Evolutionary conservation across 2,113 vertebrate species (phyloP), one percentile per base, ranked within the genome.

Genomic region (Malaclemys terrapin): DNA sequence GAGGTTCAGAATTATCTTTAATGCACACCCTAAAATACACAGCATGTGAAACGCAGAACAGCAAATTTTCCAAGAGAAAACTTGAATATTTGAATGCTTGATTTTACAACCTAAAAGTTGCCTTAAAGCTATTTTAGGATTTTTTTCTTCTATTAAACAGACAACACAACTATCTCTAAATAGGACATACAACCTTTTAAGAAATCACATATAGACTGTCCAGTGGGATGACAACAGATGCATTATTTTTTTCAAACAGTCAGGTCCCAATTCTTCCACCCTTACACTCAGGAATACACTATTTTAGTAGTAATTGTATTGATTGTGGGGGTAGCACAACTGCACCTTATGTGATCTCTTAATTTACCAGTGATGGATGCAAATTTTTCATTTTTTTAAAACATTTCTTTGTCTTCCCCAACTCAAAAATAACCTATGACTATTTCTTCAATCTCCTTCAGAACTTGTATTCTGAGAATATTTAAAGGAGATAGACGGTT

Each of bases 21-120:
- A 9, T 56, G 54, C 54, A 19, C 53, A 54, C 54, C 22, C 54
- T 56, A 9, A 56, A 56, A 56, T 56, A 62, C 57, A 88, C 6
- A 75, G 35, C 50, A 91, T 25, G 93, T 88, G 42, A 82, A 91
- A 86, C n/a, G 4, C 47, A 89, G 75, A 7, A 92, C 84, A 88
- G 54, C 22, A 5, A 57, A 85, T 91, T 94, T 94, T 90, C 89
- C 59, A 47, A 11, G 47, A 89, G 35, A 89, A 94, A 94, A 84
- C 19, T 27, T 25, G 11, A 88, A 56, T 38, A 38, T 91, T 53
- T 78, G 79, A 56, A 78, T 82, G 65, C 76, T 85, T 87, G 84
- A 57, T 87, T 90, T 85, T 94, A 54, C 29, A 94, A 89, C 35
- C 88, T 87, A 81, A 87, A 85, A 81, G 57, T 95, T 89, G 85